Evolutionary conservation across 1,140 invertebrate genomes (phyloP).

Genomic region (Rhyacophila brunnea): DNA sequence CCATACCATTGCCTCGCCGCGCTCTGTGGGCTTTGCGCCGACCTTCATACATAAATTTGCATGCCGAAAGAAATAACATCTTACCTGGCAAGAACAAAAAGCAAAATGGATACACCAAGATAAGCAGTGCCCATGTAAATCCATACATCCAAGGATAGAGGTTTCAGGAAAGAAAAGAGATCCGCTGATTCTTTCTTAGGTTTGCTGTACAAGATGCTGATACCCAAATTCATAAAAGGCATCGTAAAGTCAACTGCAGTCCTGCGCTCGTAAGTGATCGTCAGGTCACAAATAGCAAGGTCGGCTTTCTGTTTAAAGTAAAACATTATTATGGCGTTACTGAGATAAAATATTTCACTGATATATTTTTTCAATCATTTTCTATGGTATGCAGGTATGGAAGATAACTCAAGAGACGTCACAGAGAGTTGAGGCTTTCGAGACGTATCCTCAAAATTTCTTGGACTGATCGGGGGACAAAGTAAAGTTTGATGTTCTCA

Average conservation of each 20-base stretch:
- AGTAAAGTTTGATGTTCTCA: too few relatives aligned
- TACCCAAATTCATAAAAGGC: constrained; percentile 83
- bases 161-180: constrained; percentile 84
- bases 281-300: constrained; percentile 88
- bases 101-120: constrained; percentile 77
- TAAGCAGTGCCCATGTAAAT: constrained; percentile 88
- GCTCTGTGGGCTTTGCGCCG: too few relatives aligned
- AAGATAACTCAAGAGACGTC: too few relatives aligned
- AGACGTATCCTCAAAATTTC: too few relatives aligned
- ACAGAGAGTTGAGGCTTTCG: too few relatives aligned
- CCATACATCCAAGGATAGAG: constrained; percentile 90
- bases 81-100: constrained; percentile 83
- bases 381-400: too few relatives aligned
- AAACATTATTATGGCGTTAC: background rate
- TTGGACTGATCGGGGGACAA: too few relatives aligned
- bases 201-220: constrained; percentile 78
- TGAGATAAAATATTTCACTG: too few relatives aligned
- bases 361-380: too few relatives aligned
- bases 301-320: constrained; percentile 72
- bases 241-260: constrained; percentile 84
- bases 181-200: constrained; percentile 67
- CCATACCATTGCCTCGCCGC: too few relatives aligned
- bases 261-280: constrained; percentile 84
- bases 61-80: too few relatives aligned
- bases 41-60: too few relatives aligned